Evolutionary conservation across 64 coral and sea anemone species (phyloP).

Genomic region (Montipora cactus): DNA sequence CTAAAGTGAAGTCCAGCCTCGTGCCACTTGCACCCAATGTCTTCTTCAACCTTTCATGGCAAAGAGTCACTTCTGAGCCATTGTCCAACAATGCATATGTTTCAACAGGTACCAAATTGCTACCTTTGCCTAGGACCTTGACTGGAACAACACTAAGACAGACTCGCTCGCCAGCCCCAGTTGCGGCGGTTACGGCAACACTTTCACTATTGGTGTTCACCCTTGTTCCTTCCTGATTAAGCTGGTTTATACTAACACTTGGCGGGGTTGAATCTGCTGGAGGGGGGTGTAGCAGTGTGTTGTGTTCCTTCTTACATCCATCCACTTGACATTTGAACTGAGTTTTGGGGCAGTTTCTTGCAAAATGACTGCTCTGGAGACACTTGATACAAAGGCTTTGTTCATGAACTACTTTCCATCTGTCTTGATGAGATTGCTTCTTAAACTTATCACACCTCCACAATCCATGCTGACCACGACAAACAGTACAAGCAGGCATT

Average conservation of each 20-base stretch:
- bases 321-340: constrained; percentile 55
- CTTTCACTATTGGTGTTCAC: neutral
- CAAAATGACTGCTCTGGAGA: constrained; percentile 61
- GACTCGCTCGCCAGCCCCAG: constrained; percentile 58
- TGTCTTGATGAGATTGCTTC: too few relatives aligned
- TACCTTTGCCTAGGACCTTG: constrained; percentile 50
- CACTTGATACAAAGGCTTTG: constrained; percentile 79
- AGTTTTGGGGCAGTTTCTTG: constrained; percentile 28
- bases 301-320: constrained; percentile 52
- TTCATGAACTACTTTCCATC: too few relatives aligned
- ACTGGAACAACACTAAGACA: constrained; percentile 78
- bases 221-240: neutral
- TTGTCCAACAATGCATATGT: constrained; percentile 77
- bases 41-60: constrained; percentile 46
- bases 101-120: neutral
- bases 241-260: neutral
- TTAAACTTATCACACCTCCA: too few relatives aligned
- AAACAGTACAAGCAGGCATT: too few relatives aligned
- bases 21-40: constrained; percentile 33
- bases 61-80: constrained; percentile 77
- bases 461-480: too few relatives aligned
- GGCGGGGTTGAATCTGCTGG: neutral
- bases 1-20: constrained; percentile 43
- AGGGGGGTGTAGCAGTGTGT: constrained; percentile 77
- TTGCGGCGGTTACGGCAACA: constrained; percentile 20